phyloP scores from a whole-genome alignment of 2,888 invertebrate genomes.

The Phorcus lineatus region DNA sequence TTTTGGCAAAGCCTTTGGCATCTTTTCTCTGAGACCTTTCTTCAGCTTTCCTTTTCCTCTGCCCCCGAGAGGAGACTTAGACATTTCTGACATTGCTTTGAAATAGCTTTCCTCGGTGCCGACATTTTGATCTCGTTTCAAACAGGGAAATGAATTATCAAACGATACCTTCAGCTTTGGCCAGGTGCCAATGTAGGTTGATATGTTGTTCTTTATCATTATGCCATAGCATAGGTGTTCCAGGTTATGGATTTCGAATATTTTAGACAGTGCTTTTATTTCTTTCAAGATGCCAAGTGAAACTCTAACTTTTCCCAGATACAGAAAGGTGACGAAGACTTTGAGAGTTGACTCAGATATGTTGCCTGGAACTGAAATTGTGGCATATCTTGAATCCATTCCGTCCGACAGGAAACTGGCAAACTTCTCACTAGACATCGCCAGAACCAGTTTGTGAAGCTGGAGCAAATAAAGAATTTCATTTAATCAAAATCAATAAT shows the following conservation, averaged over 20 bases:
- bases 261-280: slow-evolving; percentile 45
- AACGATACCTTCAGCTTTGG: slow-evolving; percentile 11
- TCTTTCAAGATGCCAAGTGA: slow-evolving; percentile 51
- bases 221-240: slow-evolving; percentile 38
- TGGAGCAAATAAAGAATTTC: slow-evolving; percentile 36
- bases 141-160: not conserved
- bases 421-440: slow-evolving; percentile 42
- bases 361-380: slow-evolving; percentile 44
- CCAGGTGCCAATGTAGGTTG: not conserved
- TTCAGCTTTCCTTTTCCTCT: not conserved
- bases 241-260: slow-evolving; percentile 41
- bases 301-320: slow-evolving; percentile 49
- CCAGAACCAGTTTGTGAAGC: slow-evolving; percentile 54
- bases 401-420: slow-evolving; percentile 32
- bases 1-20: not conserved
- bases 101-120: slow-evolving; percentile 12
- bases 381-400: slow-evolving; percentile 27
- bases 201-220: slow-evolving; percentile 15
- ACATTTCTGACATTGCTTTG: slow-evolving; percentile 6
- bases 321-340: slow-evolving; percentile 50
- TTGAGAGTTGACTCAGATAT: slow-evolving; percentile 45
- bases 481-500: too few relatives aligned
- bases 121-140: not conserved
- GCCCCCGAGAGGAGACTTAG: not conserved
- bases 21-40: not conserved